Evolutionary conservation across 92 coral and sea anemone genomes (phyloP), one percentile per base, ranked within the genome.

Genomic region (Phenganax stokvisi): DNA sequence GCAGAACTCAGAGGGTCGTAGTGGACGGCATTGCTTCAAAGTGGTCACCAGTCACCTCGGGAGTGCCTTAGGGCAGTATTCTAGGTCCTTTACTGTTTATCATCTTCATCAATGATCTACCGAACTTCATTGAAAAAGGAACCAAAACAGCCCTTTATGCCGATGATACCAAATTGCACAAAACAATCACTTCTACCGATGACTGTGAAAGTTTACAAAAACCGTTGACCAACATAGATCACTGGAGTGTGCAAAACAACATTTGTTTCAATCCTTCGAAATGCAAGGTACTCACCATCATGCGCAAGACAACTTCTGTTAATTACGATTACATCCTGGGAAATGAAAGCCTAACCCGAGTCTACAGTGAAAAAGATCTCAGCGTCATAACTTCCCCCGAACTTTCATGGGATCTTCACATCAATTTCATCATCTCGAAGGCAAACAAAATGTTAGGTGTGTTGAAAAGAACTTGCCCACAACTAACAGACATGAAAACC

Each of bases 361-460:
- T 15, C 17, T 16, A 59, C 13, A 16, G 12, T 15, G 65, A 59
- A 59, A 59, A 59, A 27, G 65, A 59, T 27, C 65, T 59, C 17
- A 27, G 65, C 12, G 12, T 9, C 12, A 59, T 10, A 5, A 59
- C 65, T 59, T 5, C 74, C 8, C 4, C 12, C 6, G 12, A 28
- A 10, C 74, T 68, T 13, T 68, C 74, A 28, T 68, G 51, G 51
- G 28, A 68, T 10, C 54, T 68, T n/a, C 74, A 68, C 74, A 28
- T 68, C 4, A 44, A 44, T 16, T 7, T 51, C 12, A 28, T 68
- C 7, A 28, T 68, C 28, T 3, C 51, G 10, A 68, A 82, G 59
- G 85, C 85, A 15, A 82, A 82, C 57, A 71, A 55, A 51, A 47
- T 82, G 47, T 75, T 82, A 16, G 80, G 78, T 12, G 17, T 83